A percentile compares a stretch with the other conserved stretches of the same genome.
phyloP scores from a whole-genome alignment of 2,113 vertebrate species.

The Procavia capensis region DNA sequence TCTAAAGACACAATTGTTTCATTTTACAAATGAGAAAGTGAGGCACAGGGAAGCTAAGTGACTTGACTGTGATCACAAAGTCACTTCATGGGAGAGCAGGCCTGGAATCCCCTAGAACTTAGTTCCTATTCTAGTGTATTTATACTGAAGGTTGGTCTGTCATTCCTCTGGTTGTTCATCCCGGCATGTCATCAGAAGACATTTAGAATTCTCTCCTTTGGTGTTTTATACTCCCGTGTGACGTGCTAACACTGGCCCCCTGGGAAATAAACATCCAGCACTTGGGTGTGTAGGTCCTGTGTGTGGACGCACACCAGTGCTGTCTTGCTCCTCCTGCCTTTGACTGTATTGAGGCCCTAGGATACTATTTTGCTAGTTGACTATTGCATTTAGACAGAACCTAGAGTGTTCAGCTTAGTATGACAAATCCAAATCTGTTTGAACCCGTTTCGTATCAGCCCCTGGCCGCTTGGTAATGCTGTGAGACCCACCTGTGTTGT shows the following conservation, averaged over 20 bases:
- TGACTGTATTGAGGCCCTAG: background rate
- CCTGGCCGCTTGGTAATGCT: slow-evolving; percentile 5
- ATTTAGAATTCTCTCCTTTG: background rate
- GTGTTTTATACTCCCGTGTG: background rate
- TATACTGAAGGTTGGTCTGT: background rate
- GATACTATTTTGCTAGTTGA: background rate
- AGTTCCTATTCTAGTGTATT: background rate
- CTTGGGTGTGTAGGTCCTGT: background rate
- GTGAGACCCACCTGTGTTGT: background rate
- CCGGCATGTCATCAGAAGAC: background rate
- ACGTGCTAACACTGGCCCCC: background rate
- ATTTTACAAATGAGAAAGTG: slow-evolving; percentile 39
- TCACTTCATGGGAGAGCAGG: background rate
- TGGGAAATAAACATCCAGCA: background rate
- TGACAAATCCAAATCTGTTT: background rate
- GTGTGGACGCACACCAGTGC: background rate
- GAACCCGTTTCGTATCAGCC: background rate
- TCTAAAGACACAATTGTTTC: background rate
- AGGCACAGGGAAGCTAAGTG: background rate
- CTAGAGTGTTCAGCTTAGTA: slow-evolving; percentile 6
- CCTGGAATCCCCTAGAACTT: background rate
- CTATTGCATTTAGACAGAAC: slow-evolving; percentile 35
- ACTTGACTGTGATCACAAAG: background rate
- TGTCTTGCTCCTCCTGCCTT: background rate
- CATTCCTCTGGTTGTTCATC: background rate